A percentile compares a stretch with the other conserved stretches of the same genome.
These are phyloP conservation scores for Tympanoctomys barrerae DNA, from an alignment of 2,797 vertebrate species.

Conservation along the genomic window DNA sequence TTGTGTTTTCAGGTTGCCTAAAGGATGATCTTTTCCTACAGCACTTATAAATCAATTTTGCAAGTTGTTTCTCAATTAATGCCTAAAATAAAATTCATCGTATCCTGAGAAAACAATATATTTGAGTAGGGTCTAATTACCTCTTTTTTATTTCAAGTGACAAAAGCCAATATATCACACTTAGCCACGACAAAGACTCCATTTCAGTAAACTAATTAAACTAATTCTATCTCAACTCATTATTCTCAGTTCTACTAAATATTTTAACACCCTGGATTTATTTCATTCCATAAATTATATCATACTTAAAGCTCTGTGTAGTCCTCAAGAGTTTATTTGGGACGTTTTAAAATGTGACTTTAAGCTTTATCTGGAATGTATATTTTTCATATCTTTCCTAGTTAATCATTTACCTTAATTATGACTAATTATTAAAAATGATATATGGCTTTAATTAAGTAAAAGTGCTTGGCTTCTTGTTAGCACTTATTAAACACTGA, in stretches of 20 bases:
- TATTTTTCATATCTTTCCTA: constrained; percentile 84
- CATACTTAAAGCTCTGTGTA: constrained; percentile 88
- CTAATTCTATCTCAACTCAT: constrained; percentile 91
- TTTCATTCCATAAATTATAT: constrained; percentile 91
- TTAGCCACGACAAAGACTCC: constrained; percentile 88
- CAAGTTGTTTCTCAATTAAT: constrained; percentile 76
- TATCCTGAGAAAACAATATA: constrained; percentile 89
- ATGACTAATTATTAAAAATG: constrained; percentile 89
- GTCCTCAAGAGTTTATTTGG: constrained; percentile 81
- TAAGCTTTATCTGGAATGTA: constrained; percentile 83
- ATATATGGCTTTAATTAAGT: constrained; percentile 90
- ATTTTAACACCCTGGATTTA: constrained; percentile 91
- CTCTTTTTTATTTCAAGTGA: constrained; percentile 91
- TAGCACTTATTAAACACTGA: constrained; percentile 83
- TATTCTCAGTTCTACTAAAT: constrained; percentile 90
- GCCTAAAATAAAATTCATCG: constrained; percentile 86
- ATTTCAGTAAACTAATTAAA: constrained; percentile 92
- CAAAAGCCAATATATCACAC: constrained; percentile 91
- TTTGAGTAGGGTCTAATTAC: constrained; percentile 89
- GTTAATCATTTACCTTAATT: constrained; percentile 88
- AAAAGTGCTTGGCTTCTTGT: constrained; percentile 86
- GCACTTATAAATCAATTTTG: constrained; percentile 61
- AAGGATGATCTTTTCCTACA: not conserved
- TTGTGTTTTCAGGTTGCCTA: not conserved
- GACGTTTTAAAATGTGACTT: constrained; percentile 84